A percentile compares a stretch with the other conserved stretches of the same genome.
Evolutionary conservation across 2,113 vertebrate species (phyloP).

Genomic region (Reinhardtius hippoglossoides): DNA sequence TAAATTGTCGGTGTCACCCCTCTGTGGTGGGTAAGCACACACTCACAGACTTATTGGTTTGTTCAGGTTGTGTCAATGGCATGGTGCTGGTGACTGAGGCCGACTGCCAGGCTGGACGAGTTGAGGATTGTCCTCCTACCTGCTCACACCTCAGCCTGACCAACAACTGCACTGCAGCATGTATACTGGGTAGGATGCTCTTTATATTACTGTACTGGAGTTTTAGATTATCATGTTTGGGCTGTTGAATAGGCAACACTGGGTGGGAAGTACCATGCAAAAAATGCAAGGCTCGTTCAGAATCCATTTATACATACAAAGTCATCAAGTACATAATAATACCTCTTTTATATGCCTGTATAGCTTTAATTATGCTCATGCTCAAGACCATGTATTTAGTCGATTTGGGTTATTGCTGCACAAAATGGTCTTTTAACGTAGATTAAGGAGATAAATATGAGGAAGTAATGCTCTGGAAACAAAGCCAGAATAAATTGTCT

Average conservation of each 20-base stretch:
- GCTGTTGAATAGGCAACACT: not conserved
- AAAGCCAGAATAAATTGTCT: not conserved
- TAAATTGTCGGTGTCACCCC: not conserved
- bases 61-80: conserved; percentile 80
- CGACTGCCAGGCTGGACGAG: conserved; percentile 78
- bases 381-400: not conserved
- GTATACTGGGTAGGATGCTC: conserved; percentile 80
- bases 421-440: not conserved
- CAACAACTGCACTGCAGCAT: conserved; percentile 80
- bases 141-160: conserved; percentile 82
- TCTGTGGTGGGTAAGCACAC: not conserved
- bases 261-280: too few species aligned
- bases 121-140: conserved; percentile 81
- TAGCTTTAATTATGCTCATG: not conserved
- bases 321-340: not conserved
- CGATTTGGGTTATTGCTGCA: not conserved
- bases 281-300: not conserved
- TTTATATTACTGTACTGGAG: too few species aligned
- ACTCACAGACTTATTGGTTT: conserved; percentile 11
- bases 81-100: conserved; percentile 79
- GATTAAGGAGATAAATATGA: not conserved
- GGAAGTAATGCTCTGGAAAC: not conserved
- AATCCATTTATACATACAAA: not conserved
- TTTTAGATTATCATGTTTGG: not conserved
- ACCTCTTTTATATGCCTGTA: not conserved